phyloP scores from a whole-genome alignment of 2,888 invertebrate genomes.

The Spicauda simplicius region DNA sequence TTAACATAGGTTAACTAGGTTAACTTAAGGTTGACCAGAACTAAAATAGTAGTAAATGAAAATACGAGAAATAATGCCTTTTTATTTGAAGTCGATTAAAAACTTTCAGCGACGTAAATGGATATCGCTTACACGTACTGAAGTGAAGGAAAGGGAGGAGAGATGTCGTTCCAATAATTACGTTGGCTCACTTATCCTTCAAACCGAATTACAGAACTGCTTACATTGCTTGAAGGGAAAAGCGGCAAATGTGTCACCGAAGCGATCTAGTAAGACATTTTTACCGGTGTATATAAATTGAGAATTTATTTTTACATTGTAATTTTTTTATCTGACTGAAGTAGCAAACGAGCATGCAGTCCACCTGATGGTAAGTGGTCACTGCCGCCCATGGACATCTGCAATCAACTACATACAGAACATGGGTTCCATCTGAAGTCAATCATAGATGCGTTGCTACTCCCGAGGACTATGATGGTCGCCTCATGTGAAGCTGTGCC shows the following conservation, averaged over 20 bases:
- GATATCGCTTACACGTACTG: conserved; percentile 10
- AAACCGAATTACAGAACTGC: conserved; percentile 18
- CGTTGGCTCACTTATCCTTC: conserved; percentile 28
- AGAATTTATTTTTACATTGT: not conserved
- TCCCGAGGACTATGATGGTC: too few species aligned
- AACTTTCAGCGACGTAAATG: conserved; percentile 10
- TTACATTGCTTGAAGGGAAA: conserved; percentile 21
- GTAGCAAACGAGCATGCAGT: too few species aligned
- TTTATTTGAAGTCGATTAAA: not conserved
- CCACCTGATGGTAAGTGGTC: too few species aligned
- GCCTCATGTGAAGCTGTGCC: too few species aligned
- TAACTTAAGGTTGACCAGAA: too few species aligned
- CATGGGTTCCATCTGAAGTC: too few species aligned
- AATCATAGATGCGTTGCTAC: too few species aligned
- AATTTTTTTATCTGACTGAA: too few species aligned
- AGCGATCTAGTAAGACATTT: conserved; percentile 8
- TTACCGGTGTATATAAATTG: not conserved
- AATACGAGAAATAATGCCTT: not conserved
- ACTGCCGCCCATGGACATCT: too few species aligned
- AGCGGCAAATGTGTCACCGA: conserved; percentile 14
- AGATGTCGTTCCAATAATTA: conserved; percentile 29
- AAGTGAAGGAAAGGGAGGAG: not conserved
- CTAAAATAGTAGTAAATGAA: too few species aligned
- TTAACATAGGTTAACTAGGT: too few species aligned
- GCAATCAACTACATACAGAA: too few species aligned